Evolutionary conservation across 2,797 vertebrate species (phyloP).

Genomic region (Eospalax fontanierii): DNA sequence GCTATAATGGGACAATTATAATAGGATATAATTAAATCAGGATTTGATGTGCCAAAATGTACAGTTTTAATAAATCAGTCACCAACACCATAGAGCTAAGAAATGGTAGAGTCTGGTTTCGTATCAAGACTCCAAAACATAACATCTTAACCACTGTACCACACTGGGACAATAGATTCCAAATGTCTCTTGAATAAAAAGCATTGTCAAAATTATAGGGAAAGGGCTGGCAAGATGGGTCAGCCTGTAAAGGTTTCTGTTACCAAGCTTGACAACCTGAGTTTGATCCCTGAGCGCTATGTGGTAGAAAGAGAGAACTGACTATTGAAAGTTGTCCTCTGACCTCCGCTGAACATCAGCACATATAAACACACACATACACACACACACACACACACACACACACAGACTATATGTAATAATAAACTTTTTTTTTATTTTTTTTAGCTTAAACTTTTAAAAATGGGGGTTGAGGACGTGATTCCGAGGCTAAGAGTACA

Average conservation of each 20-base stretch:
- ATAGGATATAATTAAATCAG: background rate
- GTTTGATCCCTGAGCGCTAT: background rate
- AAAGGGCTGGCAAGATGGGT: background rate
- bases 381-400: background rate
- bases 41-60: background rate
- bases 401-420: background rate
- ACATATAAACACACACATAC: background rate
- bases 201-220: background rate
- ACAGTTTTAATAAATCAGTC: background rate
- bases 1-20: background rate
- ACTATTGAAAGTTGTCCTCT: background rate
- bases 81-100: background rate
- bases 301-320: background rate
- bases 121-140: background rate
- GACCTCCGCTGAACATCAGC: background rate
- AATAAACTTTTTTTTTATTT: no score
- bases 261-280: no score
- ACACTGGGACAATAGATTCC: background rate
- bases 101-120: background rate
- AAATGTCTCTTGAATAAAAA: background rate
- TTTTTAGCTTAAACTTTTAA: background rate
- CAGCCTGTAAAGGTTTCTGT: background rate
- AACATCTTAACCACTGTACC: background rate
- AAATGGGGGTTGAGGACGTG: background rate
- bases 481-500: background rate